phyloP scores from a whole-genome alignment of 1,140 invertebrate species.

The Stegodyphus mimosarum region DNA sequence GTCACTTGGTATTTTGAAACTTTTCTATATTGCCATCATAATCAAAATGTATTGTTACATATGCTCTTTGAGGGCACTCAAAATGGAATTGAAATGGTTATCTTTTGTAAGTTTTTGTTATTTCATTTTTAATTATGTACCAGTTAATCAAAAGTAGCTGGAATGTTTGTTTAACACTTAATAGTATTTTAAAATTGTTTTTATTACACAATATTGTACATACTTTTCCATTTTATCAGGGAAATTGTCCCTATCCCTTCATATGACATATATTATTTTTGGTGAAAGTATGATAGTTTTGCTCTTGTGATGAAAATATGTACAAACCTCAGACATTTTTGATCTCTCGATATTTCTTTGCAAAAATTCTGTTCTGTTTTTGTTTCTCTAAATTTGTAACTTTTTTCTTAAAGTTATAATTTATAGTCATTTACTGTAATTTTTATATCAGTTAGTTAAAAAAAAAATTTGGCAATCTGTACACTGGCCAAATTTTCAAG shows the following conservation, averaged over 20 bases:
- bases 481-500: background rate
- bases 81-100: background rate
- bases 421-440: no score
- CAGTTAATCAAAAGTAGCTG: slow-evolving; percentile 8
- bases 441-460: no score
- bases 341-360: no score
- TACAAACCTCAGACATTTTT: no score
- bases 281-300: background rate
- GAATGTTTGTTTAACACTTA: background rate
- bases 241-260: background rate
- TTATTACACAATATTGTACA: background rate
- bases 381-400: no score
- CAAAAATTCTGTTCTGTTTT: no score
- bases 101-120: background rate
- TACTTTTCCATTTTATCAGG: background rate
- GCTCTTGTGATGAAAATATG: no score
- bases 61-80: background rate
- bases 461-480: no score
- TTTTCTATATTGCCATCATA: background rate
- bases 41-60: slow-evolving; percentile 4
- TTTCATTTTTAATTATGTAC: background rate
- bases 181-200: background rate
- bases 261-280: background rate
- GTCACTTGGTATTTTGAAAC: background rate
- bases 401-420: no score